Conservation (phyloP, 2,113 vertebrate genomes). For the Riparia riparia region DNA sequence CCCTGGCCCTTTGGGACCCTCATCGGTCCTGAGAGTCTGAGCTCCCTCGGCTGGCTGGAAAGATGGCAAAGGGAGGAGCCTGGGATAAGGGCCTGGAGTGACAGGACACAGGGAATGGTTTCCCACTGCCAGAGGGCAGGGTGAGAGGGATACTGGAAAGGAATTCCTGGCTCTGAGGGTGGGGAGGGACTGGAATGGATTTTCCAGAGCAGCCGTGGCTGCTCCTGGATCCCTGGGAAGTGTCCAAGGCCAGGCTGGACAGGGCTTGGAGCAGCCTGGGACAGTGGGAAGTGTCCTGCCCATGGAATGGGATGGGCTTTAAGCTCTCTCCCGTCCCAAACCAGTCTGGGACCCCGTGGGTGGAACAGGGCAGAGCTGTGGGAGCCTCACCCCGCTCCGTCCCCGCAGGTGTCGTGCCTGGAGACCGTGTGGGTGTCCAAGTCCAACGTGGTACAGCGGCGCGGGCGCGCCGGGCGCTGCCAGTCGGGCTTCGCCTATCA, state of each 20-base stretch:
- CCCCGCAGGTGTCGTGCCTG: constrained; percentile 89
- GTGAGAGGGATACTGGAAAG: neutral
- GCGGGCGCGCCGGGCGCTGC: constrained; percentile 92
- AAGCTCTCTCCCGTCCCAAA: rapidly evolving
- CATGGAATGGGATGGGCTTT: neutral
- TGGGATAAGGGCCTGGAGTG: neutral
- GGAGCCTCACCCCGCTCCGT: neutral
- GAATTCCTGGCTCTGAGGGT: neutral
- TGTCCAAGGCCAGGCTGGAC: rapidly evolving
- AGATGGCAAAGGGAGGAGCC: neutral
- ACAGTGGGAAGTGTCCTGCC: neutral
- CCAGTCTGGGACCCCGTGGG: rapidly evolving
- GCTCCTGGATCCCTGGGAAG: neutral
- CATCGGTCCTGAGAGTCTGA: rapidly evolving
- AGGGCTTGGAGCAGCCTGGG: neutral
- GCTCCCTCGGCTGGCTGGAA: neutral
- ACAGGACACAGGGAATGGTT: neutral
- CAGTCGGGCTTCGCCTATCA: constrained; percentile 94
- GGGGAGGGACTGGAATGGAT: rapidly evolving
- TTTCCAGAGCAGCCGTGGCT: neutral
- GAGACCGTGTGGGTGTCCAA: constrained; percentile 95
- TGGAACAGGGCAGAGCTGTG: rapidly evolving
- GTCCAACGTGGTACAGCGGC: constrained; percentile 92
- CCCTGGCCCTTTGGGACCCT: neutral
- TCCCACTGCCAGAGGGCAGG: neutral